These are phyloP conservation scores for Syritta pipiens DNA, from an alignment of 2,888 invertebrate species.

Conservation along the genomic window DNA sequence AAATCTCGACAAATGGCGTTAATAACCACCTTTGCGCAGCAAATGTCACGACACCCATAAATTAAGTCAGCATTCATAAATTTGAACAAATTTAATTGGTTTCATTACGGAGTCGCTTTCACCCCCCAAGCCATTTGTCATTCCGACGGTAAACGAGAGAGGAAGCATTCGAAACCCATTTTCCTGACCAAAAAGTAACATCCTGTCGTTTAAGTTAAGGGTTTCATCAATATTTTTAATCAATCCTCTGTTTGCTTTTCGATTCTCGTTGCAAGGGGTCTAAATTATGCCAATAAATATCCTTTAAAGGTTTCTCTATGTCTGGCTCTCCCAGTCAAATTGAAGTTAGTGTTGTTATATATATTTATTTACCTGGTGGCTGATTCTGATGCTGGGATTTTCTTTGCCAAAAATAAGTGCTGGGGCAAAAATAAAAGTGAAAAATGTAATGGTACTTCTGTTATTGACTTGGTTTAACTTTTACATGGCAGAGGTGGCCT, in stretches of 20 bases:
- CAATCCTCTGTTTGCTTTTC: conserved; percentile 24
- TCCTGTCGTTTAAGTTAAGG: conserved; percentile 31
- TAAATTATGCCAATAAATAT: conserved; percentile 60
- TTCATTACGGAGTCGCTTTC: conserved; percentile 24
- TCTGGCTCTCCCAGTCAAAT: conserved; percentile 15
- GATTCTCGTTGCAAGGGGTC: conserved; percentile 16
- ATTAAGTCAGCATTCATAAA: conserved; percentile 56
- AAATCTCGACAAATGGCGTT: no score
- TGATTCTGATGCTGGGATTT: neutral
- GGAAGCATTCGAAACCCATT: conserved; percentile 4
- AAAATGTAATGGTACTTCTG: conserved; percentile 51
- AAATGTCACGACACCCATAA: conserved; percentile 9
- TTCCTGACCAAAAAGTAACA: conserved; percentile 17
- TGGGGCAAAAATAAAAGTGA: conserved; percentile 28
- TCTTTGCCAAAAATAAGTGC: neutral
- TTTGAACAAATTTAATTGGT: conserved; percentile 56
- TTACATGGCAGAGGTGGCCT: conserved; percentile 9
- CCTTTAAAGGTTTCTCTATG: conserved; percentile 39
- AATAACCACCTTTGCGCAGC: no score
- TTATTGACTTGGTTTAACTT: conserved; percentile 49
- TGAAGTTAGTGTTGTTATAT: conserved; percentile 25
- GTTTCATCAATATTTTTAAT: conserved; percentile 50
- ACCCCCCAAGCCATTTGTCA: neutral
- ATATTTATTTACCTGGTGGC: conserved; percentile 21
- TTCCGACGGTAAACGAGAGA: neutral